Conservation (phyloP, 1,140 invertebrate genomes). For the Apis mellifera region DNA sequence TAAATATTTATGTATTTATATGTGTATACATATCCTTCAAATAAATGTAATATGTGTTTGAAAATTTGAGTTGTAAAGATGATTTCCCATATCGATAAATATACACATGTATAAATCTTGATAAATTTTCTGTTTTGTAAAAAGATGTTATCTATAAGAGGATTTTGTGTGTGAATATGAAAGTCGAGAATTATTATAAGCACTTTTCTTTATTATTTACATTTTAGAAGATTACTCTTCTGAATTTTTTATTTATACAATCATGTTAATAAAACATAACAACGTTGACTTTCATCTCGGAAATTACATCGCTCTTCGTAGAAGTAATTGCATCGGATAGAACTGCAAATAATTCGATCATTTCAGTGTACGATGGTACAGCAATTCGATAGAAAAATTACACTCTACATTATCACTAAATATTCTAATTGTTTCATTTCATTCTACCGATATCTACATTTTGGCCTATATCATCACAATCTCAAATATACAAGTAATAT, state of each 20-base stretch:
- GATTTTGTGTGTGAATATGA: neutral
- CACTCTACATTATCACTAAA: neutral
- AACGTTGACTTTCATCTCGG: constrained; percentile 27
- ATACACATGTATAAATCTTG: no score
- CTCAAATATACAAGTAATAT: constrained; percentile 34
- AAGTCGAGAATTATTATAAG: constrained; percentile 9
- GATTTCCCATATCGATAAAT: neutral
- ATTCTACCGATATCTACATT: constrained; percentile 9
- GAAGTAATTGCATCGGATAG: neutral
- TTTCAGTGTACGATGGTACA: neutral
- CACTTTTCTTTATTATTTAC: constrained; percentile 62
- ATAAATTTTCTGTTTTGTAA: neutral
- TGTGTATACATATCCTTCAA: constrained; percentile 75
- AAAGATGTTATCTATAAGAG: neutral
- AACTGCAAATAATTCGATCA: neutral
- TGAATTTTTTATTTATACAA: constrained; percentile 39
- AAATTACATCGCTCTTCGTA: constrained; percentile 7
- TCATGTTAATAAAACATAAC: constrained; percentile 51
- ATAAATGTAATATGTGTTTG: constrained; percentile 76
- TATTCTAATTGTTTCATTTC: neutral
- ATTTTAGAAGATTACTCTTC: constrained; percentile 23
- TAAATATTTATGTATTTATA: constrained; percentile 77
- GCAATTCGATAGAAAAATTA: constrained; percentile 25
- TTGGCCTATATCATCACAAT: constrained; percentile 51
- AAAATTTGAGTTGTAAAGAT: constrained; percentile 4